Base-by-base conservation (phyloP, 2,797 vertebrate species). In the Bradypodion ventrale region DNA sequence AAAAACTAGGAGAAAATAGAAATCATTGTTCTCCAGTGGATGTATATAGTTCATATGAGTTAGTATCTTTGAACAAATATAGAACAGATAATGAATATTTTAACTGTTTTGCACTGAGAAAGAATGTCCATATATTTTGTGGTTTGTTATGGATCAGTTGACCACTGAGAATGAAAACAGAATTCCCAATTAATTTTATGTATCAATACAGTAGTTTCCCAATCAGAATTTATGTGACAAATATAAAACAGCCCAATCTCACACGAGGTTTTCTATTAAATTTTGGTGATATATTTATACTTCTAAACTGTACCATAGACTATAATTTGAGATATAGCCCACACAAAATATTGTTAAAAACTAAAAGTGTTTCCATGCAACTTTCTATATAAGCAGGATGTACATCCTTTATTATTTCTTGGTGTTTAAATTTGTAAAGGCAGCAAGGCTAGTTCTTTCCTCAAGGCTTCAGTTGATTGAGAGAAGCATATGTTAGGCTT, bases 41-140 rank as follows among this genome's bases (percentile, higher is more conserved):
- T 65, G n/a, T n/a, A n/a, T 2, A 6, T 10, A 65, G n/a, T 65
- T 65, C 29, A n/a, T n/a, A 65, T 65, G 27, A n/a, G 9, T 65
- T 32, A 65, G 63, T 32, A 32, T n/a, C 25, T 65, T 65, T 12
- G 63, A 12, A 10, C 12, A 65, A 65, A 32, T 65, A 29, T 32
- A 65, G 9, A 10, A n/a, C 32, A 65, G 27, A 42, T 83, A 85
- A 91, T 90, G 75, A 77, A 56, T 68, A 79, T 35, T 70, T 88
- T 91, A 42, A 72, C 42, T 72, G 37, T 8, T 72, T 72, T 72
- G 8, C 35, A 25, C 32, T 25, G 19, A 19, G 21, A 40, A 62
- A 62, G 60, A 62, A 25, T 62, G 60, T 62, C 27, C 60, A 62
- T 62, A 7, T 7, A 25, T 60, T 29, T 7, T 62, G 25, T 62